Conservation (phyloP, 2,888 invertebrate genomes). For the Lagria hirta region DNA sequence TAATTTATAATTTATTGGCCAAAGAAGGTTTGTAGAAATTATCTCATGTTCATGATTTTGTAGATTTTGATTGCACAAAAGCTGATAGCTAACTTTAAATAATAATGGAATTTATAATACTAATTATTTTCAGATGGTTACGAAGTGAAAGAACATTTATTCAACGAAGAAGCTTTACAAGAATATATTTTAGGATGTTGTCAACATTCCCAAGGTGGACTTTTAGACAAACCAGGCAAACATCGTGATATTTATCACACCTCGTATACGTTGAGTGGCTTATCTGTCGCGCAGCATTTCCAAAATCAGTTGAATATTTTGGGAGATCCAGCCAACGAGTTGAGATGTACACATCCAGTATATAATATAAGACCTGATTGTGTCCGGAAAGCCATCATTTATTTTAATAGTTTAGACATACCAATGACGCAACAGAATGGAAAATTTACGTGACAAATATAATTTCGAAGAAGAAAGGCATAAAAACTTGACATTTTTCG, state of each 20-base stretch:
- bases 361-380: constrained; percentile 77
- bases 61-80: constrained; percentile 1
- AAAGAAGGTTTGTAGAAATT: constrained; percentile 50
- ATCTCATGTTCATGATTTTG: background rate
- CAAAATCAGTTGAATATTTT: constrained; percentile 59
- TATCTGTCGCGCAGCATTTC: constrained; percentile 86
- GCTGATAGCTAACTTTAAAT: constrained; percentile 19
- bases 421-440: constrained; percentile 9
- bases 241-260: constrained; percentile 94
- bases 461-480: background rate
- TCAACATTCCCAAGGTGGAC: constrained; percentile 83
- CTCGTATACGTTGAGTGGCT: constrained; percentile 92
- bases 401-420: constrained; percentile 50
- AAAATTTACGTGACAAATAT: constrained; percentile 17
- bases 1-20: constrained; percentile 74
- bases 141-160: constrained; percentile 66
- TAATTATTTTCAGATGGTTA: constrained; percentile 44
- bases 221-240: constrained; percentile 95
- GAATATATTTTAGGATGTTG: constrained; percentile 94
- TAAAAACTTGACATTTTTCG: constrained; percentile 2
- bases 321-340: constrained; percentile 69
- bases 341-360: constrained; percentile 75
- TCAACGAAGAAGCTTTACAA: constrained; percentile 85
- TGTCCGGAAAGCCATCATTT: constrained; percentile 56
- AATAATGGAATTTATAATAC: constrained; percentile 20